Conservation (phyloP, 2,888 invertebrate genomes). For the Drosophila gaucha region DNA sequence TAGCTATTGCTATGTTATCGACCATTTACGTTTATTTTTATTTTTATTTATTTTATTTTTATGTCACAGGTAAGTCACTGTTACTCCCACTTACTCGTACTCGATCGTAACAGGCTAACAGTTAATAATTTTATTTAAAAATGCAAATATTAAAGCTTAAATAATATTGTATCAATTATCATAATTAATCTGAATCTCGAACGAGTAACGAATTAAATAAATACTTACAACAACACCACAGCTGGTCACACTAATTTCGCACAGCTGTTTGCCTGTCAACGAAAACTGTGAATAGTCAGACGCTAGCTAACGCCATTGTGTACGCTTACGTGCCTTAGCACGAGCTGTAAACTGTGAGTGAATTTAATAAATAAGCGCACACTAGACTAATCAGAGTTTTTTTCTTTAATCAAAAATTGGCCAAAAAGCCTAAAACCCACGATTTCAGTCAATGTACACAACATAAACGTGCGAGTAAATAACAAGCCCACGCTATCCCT, state of each 20-base stretch:
- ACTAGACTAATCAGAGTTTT: background rate
- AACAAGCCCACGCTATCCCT: constrained; percentile 18
- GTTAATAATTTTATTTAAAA: background rate
- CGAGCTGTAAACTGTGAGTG: constrained; percentile 38
- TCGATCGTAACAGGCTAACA: accelerated
- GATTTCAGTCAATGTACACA: background rate
- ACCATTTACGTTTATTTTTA: background rate
- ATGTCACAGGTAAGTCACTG: background rate
- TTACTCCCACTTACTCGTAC: too few species aligned
- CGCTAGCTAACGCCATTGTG: constrained; percentile 59
- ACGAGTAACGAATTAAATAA: background rate
- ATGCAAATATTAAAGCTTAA: too few species aligned
- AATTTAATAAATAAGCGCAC: constrained; percentile 8
- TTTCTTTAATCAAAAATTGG: background rate
- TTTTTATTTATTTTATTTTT: constrained; percentile 15
- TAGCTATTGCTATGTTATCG: constrained; percentile 9
- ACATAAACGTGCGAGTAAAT: background rate
- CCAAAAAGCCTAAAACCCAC: background rate
- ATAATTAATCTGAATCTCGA: too few species aligned
- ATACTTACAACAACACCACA: background rate
- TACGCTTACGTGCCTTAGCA: constrained; percentile 44
- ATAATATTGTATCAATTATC: too few species aligned
- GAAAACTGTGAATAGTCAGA: constrained; percentile 43
- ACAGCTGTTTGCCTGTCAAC: constrained; percentile 45
- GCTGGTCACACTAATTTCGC: constrained; percentile 25